Conservation (phyloP, 2,888 invertebrate species). For the Spisula subtruncata region DNA sequence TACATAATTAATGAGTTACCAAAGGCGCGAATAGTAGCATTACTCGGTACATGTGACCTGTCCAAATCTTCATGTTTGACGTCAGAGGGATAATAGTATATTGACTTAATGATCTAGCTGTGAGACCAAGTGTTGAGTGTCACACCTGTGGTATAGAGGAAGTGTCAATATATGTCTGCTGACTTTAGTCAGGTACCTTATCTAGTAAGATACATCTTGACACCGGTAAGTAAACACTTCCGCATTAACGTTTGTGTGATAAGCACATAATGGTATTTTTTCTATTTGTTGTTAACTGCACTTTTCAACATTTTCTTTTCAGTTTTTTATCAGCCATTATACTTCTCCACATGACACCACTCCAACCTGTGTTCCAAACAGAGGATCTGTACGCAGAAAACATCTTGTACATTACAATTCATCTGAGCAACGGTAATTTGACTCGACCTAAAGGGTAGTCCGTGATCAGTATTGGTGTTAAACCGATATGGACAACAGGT, state of each 20-base stretch:
- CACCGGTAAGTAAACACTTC: background rate
- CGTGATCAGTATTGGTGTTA: no score
- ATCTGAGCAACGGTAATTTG: no score
- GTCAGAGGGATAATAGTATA: background rate
- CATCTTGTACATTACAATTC: no score
- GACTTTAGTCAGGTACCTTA: background rate
- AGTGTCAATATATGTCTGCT: background rate
- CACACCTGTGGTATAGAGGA: background rate
- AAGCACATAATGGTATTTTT: no score
- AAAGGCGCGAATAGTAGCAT: background rate
- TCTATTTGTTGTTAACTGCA: no score
- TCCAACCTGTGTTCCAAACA: no score
- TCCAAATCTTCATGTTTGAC: background rate
- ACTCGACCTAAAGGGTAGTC: no score
- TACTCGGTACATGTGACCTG: background rate
- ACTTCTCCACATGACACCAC: no score
- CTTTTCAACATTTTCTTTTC: no score
- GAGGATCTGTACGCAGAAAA: no score
- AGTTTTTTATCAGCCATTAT: no score
- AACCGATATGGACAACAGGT: no score
- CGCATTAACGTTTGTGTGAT: background rate
- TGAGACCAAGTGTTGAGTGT: background rate
- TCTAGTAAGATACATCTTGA: background rate
- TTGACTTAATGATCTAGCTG: background rate
- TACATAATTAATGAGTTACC: background rate